These are phyloP conservation scores for Ataeniobius toweri DNA, from an alignment of 2,797 vertebrate genomes.

Conservation along the genomic window DNA sequence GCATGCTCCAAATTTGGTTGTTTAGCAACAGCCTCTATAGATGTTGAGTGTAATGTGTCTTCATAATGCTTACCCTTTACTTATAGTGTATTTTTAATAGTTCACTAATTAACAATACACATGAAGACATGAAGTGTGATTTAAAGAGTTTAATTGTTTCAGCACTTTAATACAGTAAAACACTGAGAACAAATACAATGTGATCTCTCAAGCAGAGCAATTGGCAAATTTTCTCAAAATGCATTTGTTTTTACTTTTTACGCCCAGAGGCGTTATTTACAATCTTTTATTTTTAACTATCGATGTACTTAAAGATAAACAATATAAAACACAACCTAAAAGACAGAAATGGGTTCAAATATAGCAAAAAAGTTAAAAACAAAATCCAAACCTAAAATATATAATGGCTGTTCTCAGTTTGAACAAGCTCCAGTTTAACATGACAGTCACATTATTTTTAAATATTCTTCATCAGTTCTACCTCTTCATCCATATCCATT, in stretches of 20 bases:
- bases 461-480: conserved; percentile 22
- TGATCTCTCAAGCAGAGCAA: not conserved
- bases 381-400: too few species aligned
- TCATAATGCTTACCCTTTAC: not conserved
- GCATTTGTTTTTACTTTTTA: not conserved
- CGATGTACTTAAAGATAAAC: not conserved
- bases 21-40: not conserved
- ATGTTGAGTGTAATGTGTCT: not conserved
- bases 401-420: not conserved
- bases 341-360: not conserved
- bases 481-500: conserved; percentile 14
- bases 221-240: not conserved
- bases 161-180: not conserved
- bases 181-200: not conserved
- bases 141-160: not conserved
- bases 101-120: not conserved
- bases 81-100: not conserved
- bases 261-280: not conserved
- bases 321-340: not conserved
- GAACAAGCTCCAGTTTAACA: not conserved
- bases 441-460: not conserved
- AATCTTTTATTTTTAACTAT: not conserved
- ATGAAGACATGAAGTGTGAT: not conserved
- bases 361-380: not conserved
- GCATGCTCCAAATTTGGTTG: not conserved